Percentiles rank a stretch among this genome's conserved stretches.
Evolutionary conservation across 2,888 invertebrate species (phyloP).

Genomic region (Oconnorella tubifera): DNA sequence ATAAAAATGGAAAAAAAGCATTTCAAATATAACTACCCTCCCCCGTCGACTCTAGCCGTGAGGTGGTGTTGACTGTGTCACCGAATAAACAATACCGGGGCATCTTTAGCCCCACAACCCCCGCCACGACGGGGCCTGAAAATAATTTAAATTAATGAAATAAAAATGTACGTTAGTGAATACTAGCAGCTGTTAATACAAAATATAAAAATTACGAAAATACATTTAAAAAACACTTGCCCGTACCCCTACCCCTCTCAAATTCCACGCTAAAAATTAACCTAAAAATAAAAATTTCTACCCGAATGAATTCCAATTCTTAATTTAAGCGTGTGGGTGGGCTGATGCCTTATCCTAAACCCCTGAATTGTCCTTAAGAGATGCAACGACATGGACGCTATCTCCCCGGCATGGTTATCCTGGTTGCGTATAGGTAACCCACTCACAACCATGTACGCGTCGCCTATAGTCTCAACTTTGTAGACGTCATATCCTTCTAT

Average conservation of each 20-base stretch:
- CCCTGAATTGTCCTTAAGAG: conserved; percentile 46
- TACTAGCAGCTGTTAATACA: no score
- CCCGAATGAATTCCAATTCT: conserved; percentile 55
- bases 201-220: no score
- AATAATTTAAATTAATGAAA: not conserved
- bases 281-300: no score
- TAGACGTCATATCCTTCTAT: conserved; percentile 76
- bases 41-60: conserved; percentile 20
- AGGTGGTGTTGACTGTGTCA: conserved; percentile 23
- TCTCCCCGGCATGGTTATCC: conserved; percentile 51
- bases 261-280: no score
- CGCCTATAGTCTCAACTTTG: conserved; percentile 36
- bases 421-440: conserved; percentile 50
- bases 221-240: no score
- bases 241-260: no score
- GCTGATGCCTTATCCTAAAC: conserved; percentile 47
- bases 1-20: no score
- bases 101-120: conserved; percentile 22
- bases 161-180: no score
- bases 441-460: conserved; percentile 34
- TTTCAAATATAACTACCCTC: no score
- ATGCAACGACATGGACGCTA: conserved; percentile 54
- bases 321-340: conserved; percentile 47
- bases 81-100: conserved; percentile 23
- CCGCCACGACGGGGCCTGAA: conserved; percentile 23